Base-by-base conservation (phyloP, 2,113 vertebrate species). In the Motacilla tschutschensis region DNA sequence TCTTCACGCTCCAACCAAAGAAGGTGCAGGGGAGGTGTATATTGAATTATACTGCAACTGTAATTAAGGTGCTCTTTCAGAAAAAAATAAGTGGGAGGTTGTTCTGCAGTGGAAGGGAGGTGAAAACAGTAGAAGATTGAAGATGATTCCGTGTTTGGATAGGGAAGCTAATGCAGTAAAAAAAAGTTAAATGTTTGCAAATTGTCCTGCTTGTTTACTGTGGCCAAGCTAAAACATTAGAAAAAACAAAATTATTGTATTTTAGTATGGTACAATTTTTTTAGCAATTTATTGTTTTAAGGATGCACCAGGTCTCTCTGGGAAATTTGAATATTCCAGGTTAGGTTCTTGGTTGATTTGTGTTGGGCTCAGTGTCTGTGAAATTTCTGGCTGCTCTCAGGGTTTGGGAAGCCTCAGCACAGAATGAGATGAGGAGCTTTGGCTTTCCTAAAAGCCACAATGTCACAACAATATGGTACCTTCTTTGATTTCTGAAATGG, bases 401-500 rank as follows among this genome's bases (percentile, higher is more conserved):
- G 21, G 20, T 7, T 2, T 13, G 47, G 41, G 60, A 36, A 20
- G 7, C 28, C 41, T 70, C 17, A 12, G 1, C 24, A 15, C 5
- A 4, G 44, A 54, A 51, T 69, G 60, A 73, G 17, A 24, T 26
- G 35, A 79, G 57, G 21, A 71, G 18, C 38, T 65, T 36, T 79
- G 82, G 24, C 50, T 89, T 81, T 20, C 38, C 16, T 53, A 46
- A 79, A 75, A 79, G 19, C 17, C 28, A 8, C 7, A n/a, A 15
- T 36, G 14, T 71, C 35, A 50, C 26, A 58, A 58, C 60, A 72
- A 0, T 1, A 2, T 2, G 14, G 8, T 64, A 2, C 7, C n/a
- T 64, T 41, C 6, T 85, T 48, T 26, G 5, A 21, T 65, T 93
- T 79, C 35, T 38, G 0, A 75, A 47, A 10, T 48, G 12, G 18